Percentiles rank a stretch among this genome's conserved stretches.
Evolutionary conservation across 35 echinoderm and acorn worm genomes (phyloP).

Genomic region (Stichopus chloronotus): DNA sequence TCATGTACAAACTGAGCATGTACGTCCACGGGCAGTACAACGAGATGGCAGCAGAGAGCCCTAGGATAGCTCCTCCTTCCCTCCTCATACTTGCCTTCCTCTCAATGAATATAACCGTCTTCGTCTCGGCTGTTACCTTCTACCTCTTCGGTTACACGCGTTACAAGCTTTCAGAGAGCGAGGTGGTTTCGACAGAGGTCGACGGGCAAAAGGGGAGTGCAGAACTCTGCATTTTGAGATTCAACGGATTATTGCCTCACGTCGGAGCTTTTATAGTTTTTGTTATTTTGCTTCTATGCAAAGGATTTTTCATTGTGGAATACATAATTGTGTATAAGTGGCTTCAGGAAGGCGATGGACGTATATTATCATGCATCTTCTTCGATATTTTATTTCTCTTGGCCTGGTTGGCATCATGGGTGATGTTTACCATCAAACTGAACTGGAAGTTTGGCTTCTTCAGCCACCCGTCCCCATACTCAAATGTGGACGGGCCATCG

Average conservation of each 20-base stretch:
- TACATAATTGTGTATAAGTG: slow-evolving; percentile 72
- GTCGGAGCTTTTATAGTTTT: slow-evolving; percentile 84
- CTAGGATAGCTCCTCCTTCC: slow-evolving; percentile 53
- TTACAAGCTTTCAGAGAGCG: slow-evolving; percentile 69
- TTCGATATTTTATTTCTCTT: slow-evolving; percentile 83
- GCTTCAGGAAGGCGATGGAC: slow-evolving; percentile 64
- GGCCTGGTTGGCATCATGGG: slow-evolving; percentile 79
- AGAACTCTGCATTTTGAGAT: slow-evolving; percentile 68
- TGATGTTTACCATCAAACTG: slow-evolving; percentile 76
- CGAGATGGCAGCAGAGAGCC: slow-evolving; percentile 7
- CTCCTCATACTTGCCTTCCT: slow-evolving; percentile 72
- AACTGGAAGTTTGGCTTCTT: slow-evolving; percentile 83
- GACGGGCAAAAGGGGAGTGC: neutral
- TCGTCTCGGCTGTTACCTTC: slow-evolving; percentile 77
- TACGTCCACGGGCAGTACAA: slow-evolving; percentile 82
- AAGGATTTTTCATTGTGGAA: slow-evolving; percentile 81
- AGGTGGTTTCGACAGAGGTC: slow-evolving; percentile 26
- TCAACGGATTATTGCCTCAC: slow-evolving; percentile 84
- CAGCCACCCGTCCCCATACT: slow-evolving; percentile 32
- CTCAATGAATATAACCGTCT: slow-evolving; percentile 87
- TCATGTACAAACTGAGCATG: slow-evolving; percentile 90
- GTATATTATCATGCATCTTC: slow-evolving; percentile 74
- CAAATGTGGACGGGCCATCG: slow-evolving; percentile 21
- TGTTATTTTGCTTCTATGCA: slow-evolving; percentile 77
- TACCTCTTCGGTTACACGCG: slow-evolving; percentile 86